phyloP scores from a whole-genome alignment of 2,888 invertebrate genomes.

The Heteropelma amictum region DNA sequence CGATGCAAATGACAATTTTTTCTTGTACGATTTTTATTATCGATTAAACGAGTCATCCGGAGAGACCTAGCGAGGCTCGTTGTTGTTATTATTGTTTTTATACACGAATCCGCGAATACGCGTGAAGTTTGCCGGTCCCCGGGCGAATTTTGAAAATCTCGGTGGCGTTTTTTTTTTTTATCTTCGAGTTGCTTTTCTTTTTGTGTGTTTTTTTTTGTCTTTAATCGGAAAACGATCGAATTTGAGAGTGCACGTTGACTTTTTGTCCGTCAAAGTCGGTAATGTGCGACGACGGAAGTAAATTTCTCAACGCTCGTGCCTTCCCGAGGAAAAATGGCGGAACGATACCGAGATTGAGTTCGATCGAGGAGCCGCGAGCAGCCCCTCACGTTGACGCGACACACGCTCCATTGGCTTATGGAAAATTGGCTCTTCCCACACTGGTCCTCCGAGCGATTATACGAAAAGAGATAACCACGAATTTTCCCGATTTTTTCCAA shows the following conservation, averaged over 20 bases:
- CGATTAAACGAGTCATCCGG: no score
- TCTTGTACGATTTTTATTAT: no score
- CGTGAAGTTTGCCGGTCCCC: no score
- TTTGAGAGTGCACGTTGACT: no score
- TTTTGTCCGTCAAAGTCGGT: neutral
- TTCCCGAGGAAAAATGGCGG: slow-evolving; percentile 65
- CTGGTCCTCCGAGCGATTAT: slow-evolving; percentile 61
- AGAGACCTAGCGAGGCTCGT: no score
- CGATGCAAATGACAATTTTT: no score
- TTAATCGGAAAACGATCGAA: neutral
- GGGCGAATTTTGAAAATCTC: no score
- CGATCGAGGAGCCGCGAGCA: slow-evolving; percentile 75
- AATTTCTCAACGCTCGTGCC: slow-evolving; percentile 65
- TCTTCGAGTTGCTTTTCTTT: neutral
- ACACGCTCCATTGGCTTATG: slow-evolving; percentile 76
- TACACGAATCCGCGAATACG: no score
- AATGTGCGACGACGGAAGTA: slow-evolving; percentile 13
- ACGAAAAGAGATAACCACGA: neutral
- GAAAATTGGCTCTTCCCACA: slow-evolving; percentile 75
- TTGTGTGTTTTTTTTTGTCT: neutral
- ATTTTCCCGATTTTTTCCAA: neutral
- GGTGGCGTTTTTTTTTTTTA: no score
- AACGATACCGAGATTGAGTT: slow-evolving; percentile 71
- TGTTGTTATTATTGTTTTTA: no score
- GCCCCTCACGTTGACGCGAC: slow-evolving; percentile 76